Evolutionary conservation across 2,888 invertebrate species (phyloP), one percentile per base, ranked within the genome.

Genomic region (Brachypterus glaber): DNA sequence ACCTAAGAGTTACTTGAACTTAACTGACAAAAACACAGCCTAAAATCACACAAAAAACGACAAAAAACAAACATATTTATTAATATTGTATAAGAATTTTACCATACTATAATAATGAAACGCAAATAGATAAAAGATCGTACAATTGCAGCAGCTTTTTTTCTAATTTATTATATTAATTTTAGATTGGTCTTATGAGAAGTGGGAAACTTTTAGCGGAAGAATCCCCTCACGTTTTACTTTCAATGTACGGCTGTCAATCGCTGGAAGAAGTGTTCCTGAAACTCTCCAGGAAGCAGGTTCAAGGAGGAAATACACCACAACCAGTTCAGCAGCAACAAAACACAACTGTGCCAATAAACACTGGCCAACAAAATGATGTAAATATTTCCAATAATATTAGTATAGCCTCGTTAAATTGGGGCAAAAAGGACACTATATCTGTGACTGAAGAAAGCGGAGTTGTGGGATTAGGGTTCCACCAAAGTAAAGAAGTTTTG

Each of bases 241-340:
- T 95, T 33, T 75, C 82, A 32, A 82, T 85, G 74, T 89, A 89
- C 69, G 79, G 77, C 57, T 88, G 88, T 60, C 74, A 79, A 44
- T 82, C 84, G 9, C 69, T 95, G 4, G 95, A 95, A 64, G 91
- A 91, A 52, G 92, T 93, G 2, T 95, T 95, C 69, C 73, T 95
- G 39, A 89, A 90, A 65, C 70, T 95, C 12, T 87, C 87, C 17
- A 73, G 88, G 54, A 81, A 82, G 56, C 86, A 89, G 64, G 80
- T 77, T 47, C 77, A 78, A 67, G 68, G 45, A 3, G 54, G 48
- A 1, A 47, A 46, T 15, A 64, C 63, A 31, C 51, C 5, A 7
- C 7, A 7, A 21, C 21, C 21, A 21, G 21, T 21, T 9, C n/a
- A n/a, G n/a, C n/a, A n/a, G n/a, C n/a, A n/a, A n/a, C n/a, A n/a